Evolutionary conservation across 1,140 invertebrate genomes (phyloP), one percentile per base, ranked within the genome.

Genomic region (Neuroterus valhalla): DNA sequence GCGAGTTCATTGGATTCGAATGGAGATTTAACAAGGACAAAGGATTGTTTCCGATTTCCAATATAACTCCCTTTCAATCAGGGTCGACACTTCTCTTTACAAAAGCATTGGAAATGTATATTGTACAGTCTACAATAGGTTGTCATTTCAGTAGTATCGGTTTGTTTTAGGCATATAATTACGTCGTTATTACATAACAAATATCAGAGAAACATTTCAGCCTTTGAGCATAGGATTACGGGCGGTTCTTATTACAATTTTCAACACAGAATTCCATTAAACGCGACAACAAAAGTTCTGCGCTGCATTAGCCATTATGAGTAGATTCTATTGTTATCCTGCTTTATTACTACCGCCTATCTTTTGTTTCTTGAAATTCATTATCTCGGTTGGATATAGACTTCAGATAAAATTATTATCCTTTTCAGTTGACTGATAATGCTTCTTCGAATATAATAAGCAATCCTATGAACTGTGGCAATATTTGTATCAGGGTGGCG

Each of bases 151-250:
- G 21, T 31, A 62, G 14, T 38, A 62, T 62, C 21, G 26, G 55
- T 62, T 62, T 23, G 23, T 62, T 62, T 23, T 62, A 23, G 15
- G 8, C 31, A 55, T 6, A 62, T 26, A 62, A 62, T 62, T 62
- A 38, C 23, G 26, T 5, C 8, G 55, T 62, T 62, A 38, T 62
- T 62, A 62, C 12, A 62, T 62, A 62, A 31, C 55, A 62, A 38
- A 3, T 31, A 62, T 62, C 23, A 15, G 21, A 23, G 21, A 31
- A 62, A 62, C 3, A 8, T 38, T 31, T 5, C 55, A 50, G 12
- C 6, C 12, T 14, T 62, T 55, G 21, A 21, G 23, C 3, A 31
- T 62, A 26, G 21, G 31, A 62, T 62, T 62, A n/a, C 26, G n/a
- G 31, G 55, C 55, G n/a, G 31, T 11, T 62, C 31, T 62, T 62